Base-by-base conservation (phyloP, 1,140 invertebrate genomes). In the Gryon sp. region DNA sequence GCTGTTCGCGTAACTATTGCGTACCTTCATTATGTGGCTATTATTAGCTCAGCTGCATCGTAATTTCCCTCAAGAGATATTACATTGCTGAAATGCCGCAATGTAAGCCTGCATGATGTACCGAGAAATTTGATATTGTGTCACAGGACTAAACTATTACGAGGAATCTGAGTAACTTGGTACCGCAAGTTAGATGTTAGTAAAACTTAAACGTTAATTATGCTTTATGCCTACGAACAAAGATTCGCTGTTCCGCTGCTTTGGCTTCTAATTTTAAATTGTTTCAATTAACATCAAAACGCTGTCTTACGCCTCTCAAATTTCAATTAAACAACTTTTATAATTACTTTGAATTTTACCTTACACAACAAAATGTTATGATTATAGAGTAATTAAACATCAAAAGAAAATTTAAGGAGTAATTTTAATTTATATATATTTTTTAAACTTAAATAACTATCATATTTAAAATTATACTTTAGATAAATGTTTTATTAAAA, bases 11-110 rank as follows among this genome's bases (percentile, higher is more conserved):
- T 50, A 78, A 73, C 62, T 73, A 78, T 73, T 63, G 55, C 68
- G 68, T 73, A 73, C 68, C 68, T 73, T 73, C 66, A 78, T 78
- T 78, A 68, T 60, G 55, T 73, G 55, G 62, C 75, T 73, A 78
- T 78, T 78, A 78, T 78, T 78, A 78, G 63, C 69, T 78, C 69
- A 65, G 69, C 63, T 73, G 69, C 69, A 73, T 69, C 36, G 76
- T 73, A 78, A 78, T 78, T 78, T 73, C 69, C 68, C 69, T 66
- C 68, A 73, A 78, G 76, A 78, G 76, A 78, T 78, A 78, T 78
- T 78, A 78, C 76, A 78, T 78, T 73, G 76, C 76, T 73, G 76
- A 78, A 69, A 78, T 78, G 28, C 75, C 68, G 62, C 68, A 78
- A 73, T 73, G 75, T 63, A 73, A 78, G 75, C 75, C 28, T 70